phyloP scores from a whole-genome alignment of 1,140 invertebrate genomes.

The Bactericera cockerelli region DNA sequence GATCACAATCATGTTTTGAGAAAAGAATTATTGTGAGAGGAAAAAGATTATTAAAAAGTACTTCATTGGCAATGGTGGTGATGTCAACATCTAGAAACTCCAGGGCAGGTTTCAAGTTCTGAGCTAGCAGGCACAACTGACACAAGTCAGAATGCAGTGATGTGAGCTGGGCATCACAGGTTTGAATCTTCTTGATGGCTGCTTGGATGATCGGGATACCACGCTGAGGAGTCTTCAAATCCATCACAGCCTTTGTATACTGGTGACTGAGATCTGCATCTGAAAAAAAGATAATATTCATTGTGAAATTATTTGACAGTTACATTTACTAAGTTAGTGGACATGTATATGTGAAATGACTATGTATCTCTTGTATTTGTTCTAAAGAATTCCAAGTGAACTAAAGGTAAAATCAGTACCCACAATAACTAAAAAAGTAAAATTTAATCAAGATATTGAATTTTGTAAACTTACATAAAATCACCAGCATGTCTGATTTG shows the following conservation, averaged over 20 bases:
- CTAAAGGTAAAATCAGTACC: no score
- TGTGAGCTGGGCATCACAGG: slow-evolving; percentile 74
- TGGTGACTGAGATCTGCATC: slow-evolving; percentile 78
- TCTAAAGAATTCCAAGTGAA: no score
- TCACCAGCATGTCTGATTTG: slow-evolving; percentile 73
- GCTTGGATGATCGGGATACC: slow-evolving; percentile 69
- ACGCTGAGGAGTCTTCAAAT: slow-evolving; percentile 56
- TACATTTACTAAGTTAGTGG: no score
- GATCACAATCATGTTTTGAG: no score
- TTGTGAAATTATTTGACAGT: no score
- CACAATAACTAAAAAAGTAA: no score
- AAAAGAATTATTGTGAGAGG: no score
- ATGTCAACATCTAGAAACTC: slow-evolving; percentile 81
- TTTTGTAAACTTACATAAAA: slow-evolving; percentile 69
- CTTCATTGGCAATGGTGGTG: slow-evolving; percentile 74
- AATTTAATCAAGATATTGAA: no score
- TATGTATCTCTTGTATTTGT: no score
- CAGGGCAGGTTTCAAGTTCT: slow-evolving; percentile 82
- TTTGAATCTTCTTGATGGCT: slow-evolving; percentile 78
- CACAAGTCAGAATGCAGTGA: slow-evolving; percentile 87
- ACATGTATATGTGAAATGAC: no score
- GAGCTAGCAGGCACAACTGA: slow-evolving; percentile 77
- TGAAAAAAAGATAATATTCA: no score
- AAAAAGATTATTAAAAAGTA: no score
- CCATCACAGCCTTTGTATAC: slow-evolving; percentile 59